phyloP scores from a whole-genome alignment of 2,888 invertebrate genomes.

The Argyresthia albistria region DNA sequence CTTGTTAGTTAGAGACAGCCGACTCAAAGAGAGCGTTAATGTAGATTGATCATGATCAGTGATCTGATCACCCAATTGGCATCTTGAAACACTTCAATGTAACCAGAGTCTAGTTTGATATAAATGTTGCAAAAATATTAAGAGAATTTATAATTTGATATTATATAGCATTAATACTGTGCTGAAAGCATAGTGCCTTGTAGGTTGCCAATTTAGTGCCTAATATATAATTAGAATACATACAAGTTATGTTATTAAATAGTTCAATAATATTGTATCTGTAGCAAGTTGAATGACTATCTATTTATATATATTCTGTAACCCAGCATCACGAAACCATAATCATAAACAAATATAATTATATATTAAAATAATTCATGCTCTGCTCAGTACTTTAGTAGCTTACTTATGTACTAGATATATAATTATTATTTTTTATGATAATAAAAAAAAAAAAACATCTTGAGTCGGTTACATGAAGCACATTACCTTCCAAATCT shows the following conservation, averaged over 20 bases:
- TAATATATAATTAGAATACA: constrained; percentile 28
- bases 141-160: constrained; percentile 17
- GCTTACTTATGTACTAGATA: background rate
- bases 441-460: too few species aligned
- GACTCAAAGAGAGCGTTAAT: too few species aligned
- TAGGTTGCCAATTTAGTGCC: constrained; percentile 75
- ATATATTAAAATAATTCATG: background rate
- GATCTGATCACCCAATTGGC: too few species aligned
- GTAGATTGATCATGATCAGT: too few species aligned
- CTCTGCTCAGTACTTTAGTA: background rate
- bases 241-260: constrained; percentile 4
- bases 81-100: background rate
- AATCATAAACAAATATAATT: background rate
- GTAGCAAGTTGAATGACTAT: background rate
- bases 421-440: too few species aligned
- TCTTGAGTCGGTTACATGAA: too few species aligned
- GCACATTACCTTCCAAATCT: too few species aligned
- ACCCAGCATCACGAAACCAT: background rate
- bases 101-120: background rate
- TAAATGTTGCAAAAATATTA: constrained; percentile 2
- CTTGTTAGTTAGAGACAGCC: too few species aligned
- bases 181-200: constrained; percentile 74
- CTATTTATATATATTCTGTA: background rate
- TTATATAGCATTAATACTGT: constrained; percentile 57
- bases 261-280: constrained; percentile 1